Percentiles rank a stretch among this genome's conserved stretches.
Evolutionary conservation across 2,888 invertebrate genomes (phyloP).

Genomic region (Watsonalla cultraria): DNA sequence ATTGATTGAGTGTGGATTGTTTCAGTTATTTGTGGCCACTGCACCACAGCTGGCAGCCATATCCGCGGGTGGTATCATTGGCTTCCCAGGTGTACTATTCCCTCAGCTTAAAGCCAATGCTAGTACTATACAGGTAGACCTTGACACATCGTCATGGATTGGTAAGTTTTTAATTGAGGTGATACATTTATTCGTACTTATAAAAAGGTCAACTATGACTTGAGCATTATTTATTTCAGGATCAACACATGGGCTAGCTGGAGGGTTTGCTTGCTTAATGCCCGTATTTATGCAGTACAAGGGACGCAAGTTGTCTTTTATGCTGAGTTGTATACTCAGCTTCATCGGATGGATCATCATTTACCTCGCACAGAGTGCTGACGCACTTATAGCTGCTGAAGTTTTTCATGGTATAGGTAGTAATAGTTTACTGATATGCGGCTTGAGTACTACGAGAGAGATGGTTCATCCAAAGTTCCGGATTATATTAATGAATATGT

Average conservation of each 20-base stretch:
- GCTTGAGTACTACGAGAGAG: neutral
- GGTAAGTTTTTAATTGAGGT: too few species aligned
- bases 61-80: too few species aligned
- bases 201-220: too few species aligned
- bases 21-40: too few species aligned
- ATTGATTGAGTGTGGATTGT: too few species aligned
- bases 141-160: too few species aligned
- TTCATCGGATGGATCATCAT: neutral
- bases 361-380: neutral
- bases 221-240: too few species aligned
- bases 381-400: neutral
- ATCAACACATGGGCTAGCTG: neutral
- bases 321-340: neutral
- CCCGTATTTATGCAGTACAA: neutral
- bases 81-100: too few species aligned
- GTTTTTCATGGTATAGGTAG: neutral
- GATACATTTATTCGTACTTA: too few species aligned
- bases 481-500: neutral
- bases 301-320: neutral
- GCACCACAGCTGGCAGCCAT: too few species aligned
- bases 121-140: too few species aligned
- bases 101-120: too few species aligned
- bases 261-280: neutral
- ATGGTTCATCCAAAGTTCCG: constrained; percentile 1
- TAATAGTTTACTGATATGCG: neutral